Evolutionary conservation across 2,113 vertebrate genomes (phyloP).

Genomic region (Myocastor coypus): DNA sequence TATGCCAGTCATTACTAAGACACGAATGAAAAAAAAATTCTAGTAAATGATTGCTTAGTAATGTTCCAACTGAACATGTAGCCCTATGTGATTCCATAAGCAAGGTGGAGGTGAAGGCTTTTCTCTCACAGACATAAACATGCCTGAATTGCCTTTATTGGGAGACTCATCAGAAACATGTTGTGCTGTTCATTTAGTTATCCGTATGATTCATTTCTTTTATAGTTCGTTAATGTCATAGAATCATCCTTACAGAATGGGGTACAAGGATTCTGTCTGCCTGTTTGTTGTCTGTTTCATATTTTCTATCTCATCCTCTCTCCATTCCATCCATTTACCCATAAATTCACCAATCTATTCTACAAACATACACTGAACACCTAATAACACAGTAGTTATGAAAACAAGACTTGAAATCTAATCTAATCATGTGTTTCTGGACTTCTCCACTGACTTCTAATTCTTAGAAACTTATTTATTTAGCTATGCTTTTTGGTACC

Average conservation of each 20-base stretch:
- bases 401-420: background rate
- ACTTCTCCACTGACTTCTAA: background rate
- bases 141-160: background rate
- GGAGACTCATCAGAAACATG: background rate
- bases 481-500: background rate
- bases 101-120: background rate
- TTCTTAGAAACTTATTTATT: background rate
- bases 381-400: background rate
- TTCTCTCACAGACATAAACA: background rate
- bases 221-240: background rate
- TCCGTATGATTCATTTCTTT: background rate
- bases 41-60: background rate
- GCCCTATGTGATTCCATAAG: background rate
- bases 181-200: background rate
- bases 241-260: background rate
- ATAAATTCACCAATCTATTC: background rate
- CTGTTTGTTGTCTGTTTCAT: background rate
- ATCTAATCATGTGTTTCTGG: background rate
- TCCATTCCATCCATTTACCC: background rate
- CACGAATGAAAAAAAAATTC: background rate
- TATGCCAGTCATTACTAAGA: background rate
- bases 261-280: background rate
- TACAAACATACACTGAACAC: background rate
- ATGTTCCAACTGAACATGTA: background rate
- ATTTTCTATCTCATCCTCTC: background rate